Conservation (phyloP, 1,140 invertebrate genomes). For the Cotesia vestalis region DNA sequence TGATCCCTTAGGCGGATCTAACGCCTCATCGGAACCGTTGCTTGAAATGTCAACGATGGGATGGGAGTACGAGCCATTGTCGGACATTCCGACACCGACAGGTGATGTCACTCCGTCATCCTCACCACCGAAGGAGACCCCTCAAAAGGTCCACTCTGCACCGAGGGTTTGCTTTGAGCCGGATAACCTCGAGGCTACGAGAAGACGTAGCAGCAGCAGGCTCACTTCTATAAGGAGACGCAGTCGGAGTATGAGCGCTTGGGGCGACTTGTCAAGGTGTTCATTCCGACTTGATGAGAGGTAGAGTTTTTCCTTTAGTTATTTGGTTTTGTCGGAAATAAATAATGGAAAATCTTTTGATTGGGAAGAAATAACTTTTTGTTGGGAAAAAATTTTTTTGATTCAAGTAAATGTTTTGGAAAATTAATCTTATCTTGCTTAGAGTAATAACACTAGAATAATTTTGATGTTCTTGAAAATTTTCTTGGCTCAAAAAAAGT, state of each 20-base stretch:
- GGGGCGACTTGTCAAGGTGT: slow-evolving; percentile 83
- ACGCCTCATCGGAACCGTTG: slow-evolving; percentile 55
- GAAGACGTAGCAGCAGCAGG: slow-evolving; percentile 69
- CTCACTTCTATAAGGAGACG: slow-evolving; percentile 65
- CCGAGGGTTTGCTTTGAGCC: slow-evolving; percentile 78
- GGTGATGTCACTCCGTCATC: slow-evolving; percentile 56
- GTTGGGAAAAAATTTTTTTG: too few relatives aligned
- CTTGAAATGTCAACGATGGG: slow-evolving; percentile 59
- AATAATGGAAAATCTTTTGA: too few relatives aligned
- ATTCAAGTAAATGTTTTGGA: too few relatives aligned
- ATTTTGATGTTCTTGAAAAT: too few relatives aligned
- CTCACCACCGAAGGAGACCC: slow-evolving; percentile 53
- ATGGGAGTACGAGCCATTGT: slow-evolving; percentile 70
- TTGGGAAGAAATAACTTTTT: too few relatives aligned
- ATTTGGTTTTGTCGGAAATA: not conserved
- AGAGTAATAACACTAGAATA: too few relatives aligned
- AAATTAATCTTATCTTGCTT: too few relatives aligned
- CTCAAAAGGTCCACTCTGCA: slow-evolving; percentile 49
- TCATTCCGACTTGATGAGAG: slow-evolving; percentile 84
- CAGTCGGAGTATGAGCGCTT: slow-evolving; percentile 82
- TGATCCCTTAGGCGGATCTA: slow-evolving; percentile 51
- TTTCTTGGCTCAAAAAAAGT: too few relatives aligned
- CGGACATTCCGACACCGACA: slow-evolving; percentile 59
- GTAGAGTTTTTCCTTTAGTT: slow-evolving; percentile 57
- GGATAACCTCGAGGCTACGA: slow-evolving; percentile 69